phyloP scores from a whole-genome alignment of 1,140 invertebrate species.

The Brachionus manjavacas region DNA sequence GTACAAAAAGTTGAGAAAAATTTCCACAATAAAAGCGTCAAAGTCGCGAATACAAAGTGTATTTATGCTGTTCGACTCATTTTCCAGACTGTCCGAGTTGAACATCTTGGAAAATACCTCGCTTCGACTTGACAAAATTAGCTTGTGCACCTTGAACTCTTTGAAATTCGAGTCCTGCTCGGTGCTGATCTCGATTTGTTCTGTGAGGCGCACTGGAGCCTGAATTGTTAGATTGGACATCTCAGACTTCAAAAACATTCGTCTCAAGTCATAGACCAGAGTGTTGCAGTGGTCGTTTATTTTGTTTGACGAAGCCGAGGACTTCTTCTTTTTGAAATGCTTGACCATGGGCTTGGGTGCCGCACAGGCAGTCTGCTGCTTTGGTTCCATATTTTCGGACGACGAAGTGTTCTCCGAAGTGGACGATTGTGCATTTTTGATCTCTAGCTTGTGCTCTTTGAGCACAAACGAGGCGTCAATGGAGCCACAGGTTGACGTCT shows the following conservation, averaged over 20 bases:
- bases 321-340: neutral
- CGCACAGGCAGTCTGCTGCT: neutral
- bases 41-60: neutral
- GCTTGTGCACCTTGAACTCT: constrained; percentile 31
- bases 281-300: neutral
- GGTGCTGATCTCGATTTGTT: neutral
- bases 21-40: neutral
- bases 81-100: neutral
- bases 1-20: constrained; percentile 28
- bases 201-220: neutral
- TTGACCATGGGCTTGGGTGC: neutral
- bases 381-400: neutral
- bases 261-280: neutral
- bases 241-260: neutral
- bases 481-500: neutral
- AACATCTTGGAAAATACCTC: constrained; percentile 21
- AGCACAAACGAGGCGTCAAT: neutral
- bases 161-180: neutral
- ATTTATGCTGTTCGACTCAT: neutral
- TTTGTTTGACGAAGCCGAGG: neutral
- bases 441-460: neutral
- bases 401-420: neutral
- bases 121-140: constrained; percentile 19
- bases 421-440: neutral
- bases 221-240: neutral